Base-by-base conservation (phyloP, 1,140 invertebrate species). In the Nephila pilipes region DNA sequence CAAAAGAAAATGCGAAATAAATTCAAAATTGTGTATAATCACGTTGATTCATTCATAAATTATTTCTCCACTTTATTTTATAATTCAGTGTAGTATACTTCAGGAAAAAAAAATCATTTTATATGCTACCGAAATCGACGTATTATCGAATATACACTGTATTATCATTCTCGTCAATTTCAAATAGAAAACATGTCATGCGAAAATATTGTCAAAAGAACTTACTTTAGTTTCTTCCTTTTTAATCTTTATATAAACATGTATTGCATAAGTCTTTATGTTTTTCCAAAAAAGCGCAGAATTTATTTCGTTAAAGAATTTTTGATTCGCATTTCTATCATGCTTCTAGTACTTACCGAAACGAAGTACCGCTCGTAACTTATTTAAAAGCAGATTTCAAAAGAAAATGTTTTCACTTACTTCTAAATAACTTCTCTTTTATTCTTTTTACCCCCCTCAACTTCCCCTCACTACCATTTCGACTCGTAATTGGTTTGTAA, bases 401-500 rank as follows among this genome's bases (percentile, higher is more conserved):
- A 81, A 81, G 38, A 55, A 81, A 55, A 54, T n/a, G 29, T 25
- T 81, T 46, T 54, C 46, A 54, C 46, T 55, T 54, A 10, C 46
- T 81, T 25, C 80, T 55, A 81, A 81, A 81, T 81, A 81, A 81
- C 38, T 81, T 55, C 80, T 8, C 80, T 20, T 81, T 81, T 57
- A 57, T 85, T 38, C 57, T 85, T 85, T 85, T 16, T 10, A 6
- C 46, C 46, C 6, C 18, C 20, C 57, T 60, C 60, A 10, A 36
- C n/a, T 29, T 60, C 32, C 25, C 46, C 54, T 20, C 57, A 20
- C 14, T n/a, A 12, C 29, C 12, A 36, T 85, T 60, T 29, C 10
- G 29, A 8, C 18, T 14, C 14, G 60, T 89, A 89, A 89, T 89
- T 89, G 87, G 87, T 89, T 89, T 57, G 69, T 89, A 46, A 75